Percentiles rank a stretch among this genome's conserved stretches.
Conservation (phyloP, 1,140 invertebrate species). For the Asbolus verrucosus region DNA sequence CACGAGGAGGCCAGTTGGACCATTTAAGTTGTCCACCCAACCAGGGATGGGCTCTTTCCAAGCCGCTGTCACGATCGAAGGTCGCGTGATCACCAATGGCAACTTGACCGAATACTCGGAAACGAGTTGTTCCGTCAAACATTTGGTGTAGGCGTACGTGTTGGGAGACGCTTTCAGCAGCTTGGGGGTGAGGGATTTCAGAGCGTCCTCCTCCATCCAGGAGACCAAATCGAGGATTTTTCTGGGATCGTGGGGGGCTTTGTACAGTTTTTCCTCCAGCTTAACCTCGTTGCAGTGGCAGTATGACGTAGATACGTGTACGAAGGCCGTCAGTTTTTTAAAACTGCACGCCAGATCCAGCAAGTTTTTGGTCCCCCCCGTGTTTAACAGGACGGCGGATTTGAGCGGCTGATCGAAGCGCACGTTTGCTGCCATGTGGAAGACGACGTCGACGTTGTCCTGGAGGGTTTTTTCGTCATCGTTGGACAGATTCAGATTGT, state of each 20-base stretch:
- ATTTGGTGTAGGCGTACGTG: conserved; percentile 85
- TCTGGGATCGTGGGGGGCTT: conserved; percentile 77
- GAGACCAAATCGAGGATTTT: conserved; percentile 78
- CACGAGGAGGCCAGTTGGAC: conserved; percentile 80
- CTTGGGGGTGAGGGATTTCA: conserved; percentile 81
- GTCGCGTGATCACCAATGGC: conserved; percentile 77
- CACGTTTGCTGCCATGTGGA: conserved; percentile 85
- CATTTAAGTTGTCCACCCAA: conserved; percentile 92
- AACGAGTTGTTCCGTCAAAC: conserved; percentile 79
- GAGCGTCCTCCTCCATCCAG: conserved; percentile 79
- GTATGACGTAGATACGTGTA: conserved; percentile 87
- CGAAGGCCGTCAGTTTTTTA: conserved; percentile 66
- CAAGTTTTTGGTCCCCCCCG: conserved; percentile 66
- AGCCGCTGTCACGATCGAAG: conserved; percentile 73
- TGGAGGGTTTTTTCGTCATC: conserved; percentile 69
- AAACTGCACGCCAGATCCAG: conserved; percentile 65
- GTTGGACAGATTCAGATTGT: conserved; percentile 71
- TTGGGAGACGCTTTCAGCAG: conserved; percentile 81
- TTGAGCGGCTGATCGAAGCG: conserved; percentile 69
- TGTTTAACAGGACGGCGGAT: conserved; percentile 68
- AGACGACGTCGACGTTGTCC: conserved; percentile 76
- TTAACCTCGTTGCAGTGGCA: conserved; percentile 79
- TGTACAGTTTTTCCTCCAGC: conserved; percentile 77
- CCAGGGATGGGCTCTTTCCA: conserved; percentile 70
- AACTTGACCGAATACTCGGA: conserved; percentile 70